Percentiles rank a stretch among this genome's conserved stretches.
Evolutionary conservation across 2,797 vertebrate genomes (phyloP).

Genomic region (Anableps anableps): DNA sequence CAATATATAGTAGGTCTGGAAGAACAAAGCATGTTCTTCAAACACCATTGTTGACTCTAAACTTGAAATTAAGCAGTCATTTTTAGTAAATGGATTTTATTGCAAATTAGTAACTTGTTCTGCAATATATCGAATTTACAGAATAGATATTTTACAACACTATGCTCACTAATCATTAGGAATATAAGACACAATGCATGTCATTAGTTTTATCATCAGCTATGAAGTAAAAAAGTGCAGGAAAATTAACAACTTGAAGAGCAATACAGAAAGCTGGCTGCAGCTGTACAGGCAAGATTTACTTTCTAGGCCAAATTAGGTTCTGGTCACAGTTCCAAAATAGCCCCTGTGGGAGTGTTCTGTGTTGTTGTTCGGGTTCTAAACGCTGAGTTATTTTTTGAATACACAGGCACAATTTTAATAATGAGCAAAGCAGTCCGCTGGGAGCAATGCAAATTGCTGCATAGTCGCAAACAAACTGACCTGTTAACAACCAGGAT

Average conservation of each 20-base stretch:
- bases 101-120: neutral
- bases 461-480: neutral
- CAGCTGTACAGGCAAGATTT: neutral
- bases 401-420: slow-evolving; percentile 1
- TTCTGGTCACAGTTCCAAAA: neutral
- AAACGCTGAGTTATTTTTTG: neutral
- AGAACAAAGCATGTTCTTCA: neutral
- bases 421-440: neutral
- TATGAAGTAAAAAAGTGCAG: neutral
- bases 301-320: neutral
- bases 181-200: neutral
- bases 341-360: neutral
- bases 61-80: neutral
- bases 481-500: neutral
- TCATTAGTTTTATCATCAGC: neutral
- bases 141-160: neutral
- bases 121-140: neutral
- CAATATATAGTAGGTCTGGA: neutral
- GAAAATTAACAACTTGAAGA: neutral
- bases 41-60: neutral
- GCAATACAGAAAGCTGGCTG: neutral
- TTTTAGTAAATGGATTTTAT: neutral
- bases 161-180: neutral
- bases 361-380: neutral
- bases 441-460: neutral